phyloP scores from a whole-genome alignment of 2,888 invertebrate species.

The Andrena haemorrhoa region DNA sequence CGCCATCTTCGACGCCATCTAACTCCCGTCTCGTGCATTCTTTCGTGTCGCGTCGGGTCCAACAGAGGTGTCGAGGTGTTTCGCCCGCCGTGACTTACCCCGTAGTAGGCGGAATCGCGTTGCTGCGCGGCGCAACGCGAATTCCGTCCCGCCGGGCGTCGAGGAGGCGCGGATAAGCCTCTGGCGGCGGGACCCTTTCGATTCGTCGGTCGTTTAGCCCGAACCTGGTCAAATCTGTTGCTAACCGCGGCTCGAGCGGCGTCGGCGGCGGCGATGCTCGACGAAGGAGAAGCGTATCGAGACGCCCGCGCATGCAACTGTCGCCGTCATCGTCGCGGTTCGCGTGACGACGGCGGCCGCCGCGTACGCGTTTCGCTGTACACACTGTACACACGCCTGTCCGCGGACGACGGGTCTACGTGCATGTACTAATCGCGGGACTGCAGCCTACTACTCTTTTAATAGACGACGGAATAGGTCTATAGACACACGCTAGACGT shows the following conservation, averaged over 20 bases:
- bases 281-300: conserved; percentile 62
- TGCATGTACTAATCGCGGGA: conserved; percentile 62
- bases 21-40: too few relatives aligned
- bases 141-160: too few relatives aligned
- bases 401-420: background rate
- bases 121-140: too few relatives aligned
- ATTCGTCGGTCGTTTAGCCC: conserved; percentile 70
- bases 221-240: conserved; percentile 82
- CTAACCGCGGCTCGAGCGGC: conserved; percentile 73
- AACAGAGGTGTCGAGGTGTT: too few relatives aligned
- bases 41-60: too few relatives aligned
- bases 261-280: conserved; percentile 51
- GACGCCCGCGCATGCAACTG: conserved; percentile 67
- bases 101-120: too few relatives aligned
- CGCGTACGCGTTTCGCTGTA: conserved; percentile 33
- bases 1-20: background rate
- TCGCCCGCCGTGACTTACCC: too few relatives aligned
- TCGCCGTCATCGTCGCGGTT: conserved; percentile 40
- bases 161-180: background rate
- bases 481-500: conserved; percentile 76
- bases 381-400: conserved; percentile 27
- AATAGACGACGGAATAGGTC: conserved; percentile 75
- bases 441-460: conserved; percentile 72
- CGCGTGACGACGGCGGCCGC: conserved; percentile 19
- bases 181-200: conserved; percentile 61